A percentile compares a stretch with the other conserved stretches of the same genome.
These are phyloP conservation scores for Lanius ludovicianus DNA, from an alignment of 2,113 vertebrate genomes.

Conservation along the genomic window DNA sequence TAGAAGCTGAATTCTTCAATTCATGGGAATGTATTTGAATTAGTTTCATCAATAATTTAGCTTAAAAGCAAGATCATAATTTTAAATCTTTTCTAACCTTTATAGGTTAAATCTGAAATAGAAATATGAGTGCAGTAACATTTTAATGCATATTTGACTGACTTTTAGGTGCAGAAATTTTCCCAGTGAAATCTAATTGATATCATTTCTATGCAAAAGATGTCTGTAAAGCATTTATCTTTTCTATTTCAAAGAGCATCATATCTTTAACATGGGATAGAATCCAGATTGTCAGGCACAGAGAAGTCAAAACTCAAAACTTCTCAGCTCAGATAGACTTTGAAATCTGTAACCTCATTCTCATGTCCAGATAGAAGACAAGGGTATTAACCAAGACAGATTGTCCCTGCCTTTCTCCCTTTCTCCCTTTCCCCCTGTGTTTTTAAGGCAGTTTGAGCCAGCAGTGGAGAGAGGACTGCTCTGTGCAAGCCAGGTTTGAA, in stretches of 20 bases:
- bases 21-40: constrained; percentile 70
- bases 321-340: neutral
- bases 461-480: neutral
- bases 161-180: constrained; percentile 65
- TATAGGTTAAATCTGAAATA: constrained; percentile 58
- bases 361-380: neutral
- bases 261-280: constrained; percentile 26
- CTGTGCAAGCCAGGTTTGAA: neutral
- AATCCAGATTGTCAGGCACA: constrained; percentile 18
- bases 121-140: constrained; percentile 58
- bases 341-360: neutral
- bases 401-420: neutral
- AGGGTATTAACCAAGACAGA: neutral
- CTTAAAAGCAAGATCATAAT: constrained; percentile 58
- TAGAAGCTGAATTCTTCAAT: constrained; percentile 75
- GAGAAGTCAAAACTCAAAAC: neutral
- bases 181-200: constrained; percentile 66
- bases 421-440: neutral
- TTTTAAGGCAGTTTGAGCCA: neutral
- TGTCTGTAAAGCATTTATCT: constrained; percentile 64
- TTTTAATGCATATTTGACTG: constrained; percentile 63
- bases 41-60: constrained; percentile 65
- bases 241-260: constrained; percentile 51
- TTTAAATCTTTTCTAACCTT: constrained; percentile 64
- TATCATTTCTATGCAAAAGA: constrained; percentile 64